Conservation (phyloP, 2,113 vertebrate species). For the Edolisoma coerulescens region DNA sequence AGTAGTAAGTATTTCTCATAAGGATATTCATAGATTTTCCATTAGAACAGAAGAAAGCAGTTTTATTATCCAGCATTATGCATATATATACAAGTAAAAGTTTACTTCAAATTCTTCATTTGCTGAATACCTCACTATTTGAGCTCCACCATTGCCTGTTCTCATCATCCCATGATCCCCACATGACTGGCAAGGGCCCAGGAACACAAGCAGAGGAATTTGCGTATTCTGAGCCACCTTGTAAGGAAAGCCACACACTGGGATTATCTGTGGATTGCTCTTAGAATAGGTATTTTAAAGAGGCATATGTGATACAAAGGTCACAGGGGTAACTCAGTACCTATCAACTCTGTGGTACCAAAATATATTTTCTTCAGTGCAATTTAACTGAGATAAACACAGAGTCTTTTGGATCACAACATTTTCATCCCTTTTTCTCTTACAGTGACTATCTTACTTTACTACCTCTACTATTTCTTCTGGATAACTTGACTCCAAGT, state of each 20-base stretch:
- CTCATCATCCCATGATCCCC: background rate
- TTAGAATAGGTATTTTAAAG: background rate
- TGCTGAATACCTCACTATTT: background rate
- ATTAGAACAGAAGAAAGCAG: background rate
- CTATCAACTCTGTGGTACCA: background rate
- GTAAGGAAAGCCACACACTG: background rate
- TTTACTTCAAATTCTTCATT: background rate
- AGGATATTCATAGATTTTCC: background rate
- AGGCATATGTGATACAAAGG: background rate
- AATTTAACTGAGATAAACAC: background rate
- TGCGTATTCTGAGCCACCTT: background rate
- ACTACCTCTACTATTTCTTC: background rate
- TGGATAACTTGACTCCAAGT: background rate
- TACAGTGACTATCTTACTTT: background rate
- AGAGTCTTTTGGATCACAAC: background rate
- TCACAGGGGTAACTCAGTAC: background rate
- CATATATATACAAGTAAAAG: background rate
- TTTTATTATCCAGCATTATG: background rate
- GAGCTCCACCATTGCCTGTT: fast-evolving
- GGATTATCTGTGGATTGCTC: background rate
- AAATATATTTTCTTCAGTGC: background rate
- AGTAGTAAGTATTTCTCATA: background rate
- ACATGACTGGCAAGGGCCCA: background rate
- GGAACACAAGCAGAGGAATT: background rate
- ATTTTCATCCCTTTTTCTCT: background rate